phyloP scores from a whole-genome alignment of 2,113 vertebrate genomes.

The Elachura formosa region DNA sequence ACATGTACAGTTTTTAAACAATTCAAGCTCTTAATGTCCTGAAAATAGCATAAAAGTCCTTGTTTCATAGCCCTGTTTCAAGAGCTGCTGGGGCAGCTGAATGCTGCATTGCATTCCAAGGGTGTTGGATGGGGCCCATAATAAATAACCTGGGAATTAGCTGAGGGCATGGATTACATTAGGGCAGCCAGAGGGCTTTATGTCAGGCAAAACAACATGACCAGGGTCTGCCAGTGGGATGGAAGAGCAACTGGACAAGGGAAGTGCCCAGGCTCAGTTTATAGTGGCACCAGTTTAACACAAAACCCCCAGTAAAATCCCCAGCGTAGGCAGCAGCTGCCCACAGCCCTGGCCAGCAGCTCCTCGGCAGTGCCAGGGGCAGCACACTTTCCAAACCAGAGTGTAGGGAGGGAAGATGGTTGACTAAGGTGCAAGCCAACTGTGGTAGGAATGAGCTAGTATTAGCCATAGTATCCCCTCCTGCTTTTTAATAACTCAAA shows the following conservation, averaged over 20 bases:
- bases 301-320: background rate
- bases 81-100: background rate
- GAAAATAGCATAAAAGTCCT: background rate
- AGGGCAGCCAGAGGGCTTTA: background rate
- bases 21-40: background rate
- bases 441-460: background rate
- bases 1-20: background rate
- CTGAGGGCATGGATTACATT: background rate
- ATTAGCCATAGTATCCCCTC: background rate
- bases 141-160: slow-evolving; percentile 20
- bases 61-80: background rate
- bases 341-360: fast-evolving
- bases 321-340: background rate
- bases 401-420: background rate
- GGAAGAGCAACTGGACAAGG: background rate
- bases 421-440: background rate
- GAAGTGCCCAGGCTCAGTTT: background rate
- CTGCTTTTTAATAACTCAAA: background rate
- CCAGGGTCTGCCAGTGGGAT: background rate
- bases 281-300: background rate
- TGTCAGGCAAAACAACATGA: background rate
- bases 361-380: fast-evolving
- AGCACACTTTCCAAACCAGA: background rate
- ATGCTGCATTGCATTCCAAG: background rate
- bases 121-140: background rate